These are phyloP conservation scores for Lagria hirta DNA, from an alignment of 2,888 invertebrate genomes.

Conservation along the genomic window DNA sequence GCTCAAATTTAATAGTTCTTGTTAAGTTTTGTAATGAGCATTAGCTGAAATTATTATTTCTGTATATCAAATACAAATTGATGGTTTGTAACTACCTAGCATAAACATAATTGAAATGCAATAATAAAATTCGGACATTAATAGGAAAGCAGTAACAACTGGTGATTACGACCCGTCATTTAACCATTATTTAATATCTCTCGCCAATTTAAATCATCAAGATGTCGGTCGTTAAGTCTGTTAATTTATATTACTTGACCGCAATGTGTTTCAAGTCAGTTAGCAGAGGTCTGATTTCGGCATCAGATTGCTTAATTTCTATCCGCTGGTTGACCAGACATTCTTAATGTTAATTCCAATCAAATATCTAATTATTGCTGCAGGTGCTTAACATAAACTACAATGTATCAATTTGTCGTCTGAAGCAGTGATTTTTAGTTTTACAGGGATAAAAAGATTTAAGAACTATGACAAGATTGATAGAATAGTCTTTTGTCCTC, in stretches of 20 bases:
- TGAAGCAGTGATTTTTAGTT: too few species aligned
- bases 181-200: constrained; percentile 27
- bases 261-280: constrained; percentile 38
- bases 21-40: too few species aligned
- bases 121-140: constrained; percentile 25
- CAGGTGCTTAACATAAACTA: too few species aligned
- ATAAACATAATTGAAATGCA: constrained; percentile 26
- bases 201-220: constrained; percentile 29
- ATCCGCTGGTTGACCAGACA: constrained; percentile 18
- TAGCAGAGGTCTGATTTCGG: constrained; percentile 35
- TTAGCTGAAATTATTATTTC: too few species aligned
- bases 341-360: constrained; percentile 15
- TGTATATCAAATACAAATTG: constrained; percentile 21
- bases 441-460: too few species aligned
- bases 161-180: constrained; percentile 12
- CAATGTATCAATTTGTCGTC: too few species aligned
- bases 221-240: constrained; percentile 35
- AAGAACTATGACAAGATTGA: too few species aligned
- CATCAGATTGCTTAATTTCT: constrained; percentile 34
- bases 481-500: too few species aligned
- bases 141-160: constrained; percentile 17
- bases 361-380: too few species aligned
- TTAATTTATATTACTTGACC: constrained; percentile 36
- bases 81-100: constrained; percentile 13
- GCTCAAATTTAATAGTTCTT: too few species aligned